phyloP scores from a whole-genome alignment of 2,888 invertebrate species.

The Xylota segnis region DNA sequence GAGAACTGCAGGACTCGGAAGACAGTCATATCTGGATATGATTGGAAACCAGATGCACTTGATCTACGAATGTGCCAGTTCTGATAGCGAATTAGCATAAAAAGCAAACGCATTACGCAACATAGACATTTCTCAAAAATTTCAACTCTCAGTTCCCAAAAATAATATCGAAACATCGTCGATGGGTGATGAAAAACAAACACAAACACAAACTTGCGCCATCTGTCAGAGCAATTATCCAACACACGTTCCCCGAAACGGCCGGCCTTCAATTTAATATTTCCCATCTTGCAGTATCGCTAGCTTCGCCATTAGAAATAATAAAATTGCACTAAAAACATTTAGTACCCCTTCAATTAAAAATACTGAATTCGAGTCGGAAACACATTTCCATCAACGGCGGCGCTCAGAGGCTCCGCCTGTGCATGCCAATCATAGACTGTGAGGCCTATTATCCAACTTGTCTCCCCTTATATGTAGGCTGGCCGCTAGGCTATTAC shows the following conservation, averaged over 20 bases:
- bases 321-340: constrained; percentile 67
- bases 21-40: no score
- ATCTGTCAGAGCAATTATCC: constrained; percentile 36
- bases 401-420: constrained; percentile 1
- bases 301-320: constrained; percentile 44
- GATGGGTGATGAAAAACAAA: constrained; percentile 2
- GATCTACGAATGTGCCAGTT: no score
- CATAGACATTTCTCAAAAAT: no score
- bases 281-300: constrained; percentile 40
- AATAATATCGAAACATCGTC: constrained; percentile 9
- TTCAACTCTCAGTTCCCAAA: neutral
- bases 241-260: constrained; percentile 22
- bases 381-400: constrained; percentile 38
- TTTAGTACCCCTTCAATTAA: constrained; percentile 68
- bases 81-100: no score
- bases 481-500: neutral
- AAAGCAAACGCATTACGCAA: no score
- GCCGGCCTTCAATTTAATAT: constrained; percentile 27
- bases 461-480: neutral
- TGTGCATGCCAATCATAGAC: constrained; percentile 29
- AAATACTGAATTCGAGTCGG: constrained; percentile 24
- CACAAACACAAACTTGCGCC: constrained; percentile 12
- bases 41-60: no score
- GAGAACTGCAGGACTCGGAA: no score
- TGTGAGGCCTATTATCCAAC: constrained; percentile 1